These are phyloP conservation scores for Sebastes cheni DNA, from an alignment of 2,797 vertebrate genomes.

Conservation along the genomic window DNA sequence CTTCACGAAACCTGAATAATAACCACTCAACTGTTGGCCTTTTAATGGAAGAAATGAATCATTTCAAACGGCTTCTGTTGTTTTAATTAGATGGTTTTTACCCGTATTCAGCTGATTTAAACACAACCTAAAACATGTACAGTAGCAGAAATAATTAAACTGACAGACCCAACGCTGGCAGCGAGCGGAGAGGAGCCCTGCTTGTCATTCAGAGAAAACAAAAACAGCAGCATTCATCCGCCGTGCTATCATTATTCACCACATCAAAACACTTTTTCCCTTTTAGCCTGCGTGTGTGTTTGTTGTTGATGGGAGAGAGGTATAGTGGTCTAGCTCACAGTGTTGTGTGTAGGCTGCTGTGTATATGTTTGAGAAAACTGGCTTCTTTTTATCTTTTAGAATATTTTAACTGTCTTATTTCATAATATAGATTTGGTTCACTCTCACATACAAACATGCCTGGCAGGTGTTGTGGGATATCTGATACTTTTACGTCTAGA, in stretches of 20 bases:
- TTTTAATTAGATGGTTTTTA: constrained; percentile 51
- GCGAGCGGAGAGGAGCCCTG: neutral
- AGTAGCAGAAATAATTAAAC: constrained; percentile 5
- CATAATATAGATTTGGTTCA: neutral
- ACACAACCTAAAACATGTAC: constrained; percentile 30
- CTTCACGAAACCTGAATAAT: constrained; percentile 44
- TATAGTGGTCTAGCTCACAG: neutral
- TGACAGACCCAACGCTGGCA: neutral
- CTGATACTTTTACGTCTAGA: neutral
- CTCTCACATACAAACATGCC: neutral
- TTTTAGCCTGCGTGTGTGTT: constrained; percentile 6
- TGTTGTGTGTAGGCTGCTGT: neutral
- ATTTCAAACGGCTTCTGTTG: constrained; percentile 21
- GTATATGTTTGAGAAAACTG: neutral
- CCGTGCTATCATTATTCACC: constrained; percentile 7
- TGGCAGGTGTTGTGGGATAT: neutral
- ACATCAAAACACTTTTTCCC: constrained; percentile 17
- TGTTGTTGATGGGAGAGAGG: neutral
- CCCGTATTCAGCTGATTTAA: constrained; percentile 42
- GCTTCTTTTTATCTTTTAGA: neutral
- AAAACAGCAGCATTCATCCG: neutral
- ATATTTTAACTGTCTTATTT: neutral
- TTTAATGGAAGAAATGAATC: constrained; percentile 35
- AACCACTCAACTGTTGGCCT: constrained; percentile 28
- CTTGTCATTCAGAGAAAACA: constrained; percentile 1